Evolutionary conservation across 1,140 invertebrate species (phyloP).

Genomic region (Ruditapes philippinarum): DNA sequence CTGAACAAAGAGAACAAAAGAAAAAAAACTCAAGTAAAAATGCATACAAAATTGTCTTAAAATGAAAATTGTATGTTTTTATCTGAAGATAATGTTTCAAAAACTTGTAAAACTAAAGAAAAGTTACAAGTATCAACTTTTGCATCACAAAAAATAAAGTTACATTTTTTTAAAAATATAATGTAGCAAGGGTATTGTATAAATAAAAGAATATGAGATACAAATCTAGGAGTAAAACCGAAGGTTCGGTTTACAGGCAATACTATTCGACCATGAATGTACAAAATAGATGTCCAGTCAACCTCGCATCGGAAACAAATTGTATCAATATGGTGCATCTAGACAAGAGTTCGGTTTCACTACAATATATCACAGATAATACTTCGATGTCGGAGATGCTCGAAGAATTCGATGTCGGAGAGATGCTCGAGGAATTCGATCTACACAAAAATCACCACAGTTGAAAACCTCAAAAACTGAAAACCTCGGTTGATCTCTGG

Average conservation of each 20-base stretch:
- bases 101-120: not conserved
- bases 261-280: not conserved
- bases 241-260: not conserved
- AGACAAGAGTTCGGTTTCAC: too few relatives aligned
- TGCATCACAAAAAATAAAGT: slow-evolving; percentile 11
- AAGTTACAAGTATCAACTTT: not conserved
- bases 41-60: too few relatives aligned
- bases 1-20: too few relatives aligned
- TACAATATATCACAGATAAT: too few relatives aligned
- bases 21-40: too few relatives aligned
- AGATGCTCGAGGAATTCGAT: too few relatives aligned
- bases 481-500: too few relatives aligned
- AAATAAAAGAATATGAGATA: not conserved
- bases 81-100: not conserved
- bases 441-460: too few relatives aligned
- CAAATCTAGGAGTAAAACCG: not conserved
- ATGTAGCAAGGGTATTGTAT: not conserved
- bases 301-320: not conserved
- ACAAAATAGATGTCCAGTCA: not conserved
- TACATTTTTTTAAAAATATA: not conserved
- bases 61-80: too few relatives aligned
- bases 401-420: not conserved
- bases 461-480: too few relatives aligned
- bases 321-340: not conserved
- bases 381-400: not conserved